A percentile compares a stretch with the other conserved stretches of the same genome.
These are phyloP conservation scores for Epizoanthus stellaris DNA, from an alignment of 92 coral and sea anemone genomes.

Conservation along the genomic window DNA sequence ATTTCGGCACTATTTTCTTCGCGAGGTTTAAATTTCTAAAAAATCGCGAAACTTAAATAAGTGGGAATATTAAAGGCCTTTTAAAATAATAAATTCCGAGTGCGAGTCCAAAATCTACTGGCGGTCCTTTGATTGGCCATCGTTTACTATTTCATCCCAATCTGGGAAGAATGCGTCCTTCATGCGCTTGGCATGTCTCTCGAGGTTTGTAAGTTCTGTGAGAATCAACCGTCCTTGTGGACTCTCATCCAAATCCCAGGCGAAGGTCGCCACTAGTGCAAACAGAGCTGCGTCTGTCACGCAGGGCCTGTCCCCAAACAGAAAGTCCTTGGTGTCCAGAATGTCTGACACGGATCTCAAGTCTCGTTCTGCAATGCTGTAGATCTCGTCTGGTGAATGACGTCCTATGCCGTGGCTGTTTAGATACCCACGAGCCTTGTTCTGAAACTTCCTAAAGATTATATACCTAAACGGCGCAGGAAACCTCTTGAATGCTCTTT, in stretches of 20 bases:
- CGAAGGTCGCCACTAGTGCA: conserved; percentile 69
- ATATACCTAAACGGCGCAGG: conserved; percentile 59
- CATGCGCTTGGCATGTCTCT: conserved; percentile 70
- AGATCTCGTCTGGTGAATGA: conserved; percentile 83
- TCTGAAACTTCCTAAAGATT: conserved; percentile 58
- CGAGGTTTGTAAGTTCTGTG: conserved; percentile 74
- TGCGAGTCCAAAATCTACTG: no score
- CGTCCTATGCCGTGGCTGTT: conserved; percentile 90
- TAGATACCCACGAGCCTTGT: conserved; percentile 57
- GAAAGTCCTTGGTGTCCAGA: conserved; percentile 79
- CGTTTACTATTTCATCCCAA: conserved; percentile 71
- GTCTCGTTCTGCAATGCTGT: conserved; percentile 80
- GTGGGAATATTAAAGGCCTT: no score
- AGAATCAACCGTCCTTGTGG: conserved; percentile 70
- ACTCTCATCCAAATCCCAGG: conserved; percentile 69
- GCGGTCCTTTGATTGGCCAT: background rate
- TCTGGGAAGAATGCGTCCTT: conserved; percentile 72
- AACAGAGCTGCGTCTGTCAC: conserved; percentile 78
- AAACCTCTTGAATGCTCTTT: conserved; percentile 55
- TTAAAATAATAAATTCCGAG: no score
- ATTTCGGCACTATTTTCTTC: no score
- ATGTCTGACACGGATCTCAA: conserved; percentile 75
- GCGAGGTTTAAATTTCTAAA: no score
- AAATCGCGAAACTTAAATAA: no score
- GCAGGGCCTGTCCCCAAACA: conserved; percentile 85